These are phyloP conservation scores for Nemurella pictetii DNA, from an alignment of 2,888 invertebrate genomes.

Conservation along the genomic window DNA sequence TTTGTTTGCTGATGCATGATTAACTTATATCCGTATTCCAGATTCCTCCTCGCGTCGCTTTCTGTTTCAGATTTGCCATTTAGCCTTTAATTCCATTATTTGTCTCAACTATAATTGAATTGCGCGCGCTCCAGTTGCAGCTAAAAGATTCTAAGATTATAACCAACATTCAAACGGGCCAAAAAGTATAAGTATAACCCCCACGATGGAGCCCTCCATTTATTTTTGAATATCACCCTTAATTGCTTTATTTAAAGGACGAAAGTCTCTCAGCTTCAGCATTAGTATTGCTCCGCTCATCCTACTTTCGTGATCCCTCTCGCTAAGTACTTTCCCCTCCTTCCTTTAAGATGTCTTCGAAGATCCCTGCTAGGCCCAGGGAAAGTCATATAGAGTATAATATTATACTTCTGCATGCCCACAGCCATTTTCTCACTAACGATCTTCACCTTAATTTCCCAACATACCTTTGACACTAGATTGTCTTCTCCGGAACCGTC, in stretches of 20 bases:
- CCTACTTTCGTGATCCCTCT: neutral
- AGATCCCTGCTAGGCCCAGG: neutral
- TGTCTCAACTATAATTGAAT: neutral
- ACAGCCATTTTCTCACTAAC: conserved; percentile 10
- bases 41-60: neutral
- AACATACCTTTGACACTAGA: conserved; percentile 27
- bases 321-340: conserved; percentile 8
- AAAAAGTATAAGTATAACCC: neutral
- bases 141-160: neutral
- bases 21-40: neutral
- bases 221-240: conserved; percentile 16
- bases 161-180: neutral
- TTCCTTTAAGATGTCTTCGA: conserved; percentile 6
- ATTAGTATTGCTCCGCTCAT: conserved; percentile 12
- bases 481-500: neutral
- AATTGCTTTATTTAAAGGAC: conserved; percentile 9
- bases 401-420: conserved; percentile 10
- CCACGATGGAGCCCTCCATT: neutral
- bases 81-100: neutral
- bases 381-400: conserved; percentile 1
- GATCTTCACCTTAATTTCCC: conserved; percentile 23
- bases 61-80: neutral
- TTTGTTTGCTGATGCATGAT: neutral
- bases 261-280: neutral
- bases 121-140: neutral